A percentile compares a stretch with the other conserved stretches of the same genome.
Conservation (phyloP, 2,113 vertebrate species). For the Leptodactylus fuscus region DNA sequence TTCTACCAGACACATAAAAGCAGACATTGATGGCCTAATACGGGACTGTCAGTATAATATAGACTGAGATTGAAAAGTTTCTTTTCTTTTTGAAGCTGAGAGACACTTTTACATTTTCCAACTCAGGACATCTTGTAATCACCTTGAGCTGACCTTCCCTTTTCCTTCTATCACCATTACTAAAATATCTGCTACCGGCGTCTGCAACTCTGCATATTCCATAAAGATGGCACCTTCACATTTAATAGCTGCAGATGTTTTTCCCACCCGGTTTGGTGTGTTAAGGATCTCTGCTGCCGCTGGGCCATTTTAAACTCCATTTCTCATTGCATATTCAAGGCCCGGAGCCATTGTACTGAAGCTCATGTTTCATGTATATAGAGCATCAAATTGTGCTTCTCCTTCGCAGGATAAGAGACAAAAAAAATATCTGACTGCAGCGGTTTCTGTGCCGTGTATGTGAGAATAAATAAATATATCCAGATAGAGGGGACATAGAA, state of each 20-base stretch:
- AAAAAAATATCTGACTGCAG: conserved; percentile 31
- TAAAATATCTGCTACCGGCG: neutral
- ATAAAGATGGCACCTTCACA: conserved; percentile 4
- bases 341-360: conserved; percentile 9
- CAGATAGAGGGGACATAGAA: conserved; percentile 18
- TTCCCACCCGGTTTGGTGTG: neutral
- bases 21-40: too few relatives aligned
- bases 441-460: neutral
- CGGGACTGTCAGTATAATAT: neutral
- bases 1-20: too few relatives aligned
- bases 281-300: neutral
- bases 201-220: neutral
- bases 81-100: neutral
- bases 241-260: conserved; percentile 47
- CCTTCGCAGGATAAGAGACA: conserved; percentile 31
- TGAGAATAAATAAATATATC: conserved; percentile 28
- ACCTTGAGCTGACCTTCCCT: neutral
- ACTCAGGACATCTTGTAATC: neutral
- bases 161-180: neutral
- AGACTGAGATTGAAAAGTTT: neutral
- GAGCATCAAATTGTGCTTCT: neutral
- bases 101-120: neutral
- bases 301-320: conserved; percentile 27
- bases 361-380: conserved; percentile 55
- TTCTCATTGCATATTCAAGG: conserved; percentile 53